A percentile compares a stretch with the other conserved stretches of the same genome.
phyloP scores from a whole-genome alignment of 2,113 vertebrate genomes.

The Leucosticte australis region DNA sequence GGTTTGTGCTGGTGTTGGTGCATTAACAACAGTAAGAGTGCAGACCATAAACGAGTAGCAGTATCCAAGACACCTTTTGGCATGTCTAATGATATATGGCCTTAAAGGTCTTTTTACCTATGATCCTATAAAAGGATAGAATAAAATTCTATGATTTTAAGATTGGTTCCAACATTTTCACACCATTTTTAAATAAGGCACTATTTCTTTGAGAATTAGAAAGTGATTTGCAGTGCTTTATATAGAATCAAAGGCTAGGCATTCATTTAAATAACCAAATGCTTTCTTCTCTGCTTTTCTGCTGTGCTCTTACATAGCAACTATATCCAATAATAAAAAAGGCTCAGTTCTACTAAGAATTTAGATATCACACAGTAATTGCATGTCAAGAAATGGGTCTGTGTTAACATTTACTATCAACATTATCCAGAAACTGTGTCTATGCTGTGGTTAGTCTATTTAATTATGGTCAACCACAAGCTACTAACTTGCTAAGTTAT shows the following conservation, averaged over 20 bases:
- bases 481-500: background rate
- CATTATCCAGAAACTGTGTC: background rate
- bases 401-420: background rate
- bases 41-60: background rate
- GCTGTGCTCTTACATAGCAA: background rate
- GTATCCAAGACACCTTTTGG: background rate
- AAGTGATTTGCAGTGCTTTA: background rate
- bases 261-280: background rate
- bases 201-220: background rate
- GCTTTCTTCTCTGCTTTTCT: background rate
- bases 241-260: background rate
- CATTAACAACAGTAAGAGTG: background rate
- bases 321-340: background rate
- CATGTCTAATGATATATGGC: background rate
- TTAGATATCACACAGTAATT: background rate
- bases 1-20: background rate
- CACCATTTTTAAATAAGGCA: background rate
- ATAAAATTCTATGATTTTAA: background rate
- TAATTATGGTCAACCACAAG: background rate
- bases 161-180: background rate
- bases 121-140: background rate
- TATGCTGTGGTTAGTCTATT: background rate
- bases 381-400: background rate
- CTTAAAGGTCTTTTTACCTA: background rate
- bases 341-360: background rate